phyloP scores from a whole-genome alignment of 2,113 vertebrate genomes.

The Beaufortia kweichowensis region DNA sequence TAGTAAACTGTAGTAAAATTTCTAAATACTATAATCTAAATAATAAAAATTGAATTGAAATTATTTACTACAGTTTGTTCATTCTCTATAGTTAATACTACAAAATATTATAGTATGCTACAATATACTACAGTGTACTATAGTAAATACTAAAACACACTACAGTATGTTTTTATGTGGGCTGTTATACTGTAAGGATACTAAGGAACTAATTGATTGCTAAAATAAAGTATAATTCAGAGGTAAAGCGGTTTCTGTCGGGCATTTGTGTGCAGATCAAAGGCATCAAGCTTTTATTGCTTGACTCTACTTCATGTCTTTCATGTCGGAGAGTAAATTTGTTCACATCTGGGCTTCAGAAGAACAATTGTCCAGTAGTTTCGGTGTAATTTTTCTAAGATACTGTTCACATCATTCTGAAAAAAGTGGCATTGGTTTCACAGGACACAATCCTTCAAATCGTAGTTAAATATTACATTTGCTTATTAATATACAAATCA shows the following conservation, averaged over 20 bases:
- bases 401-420: background rate
- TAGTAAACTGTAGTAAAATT: too few relatives aligned
- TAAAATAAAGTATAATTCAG: slow-evolving; percentile 3
- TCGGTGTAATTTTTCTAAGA: background rate
- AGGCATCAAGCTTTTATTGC: slow-evolving; percentile 18
- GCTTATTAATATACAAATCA: background rate
- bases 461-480: background rate
- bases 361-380: slow-evolving; percentile 7
- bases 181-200: too few relatives aligned
- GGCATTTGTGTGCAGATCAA: slow-evolving; percentile 23
- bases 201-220: background rate
- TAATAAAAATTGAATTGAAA: too few relatives aligned
- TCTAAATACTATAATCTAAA: too few relatives aligned
- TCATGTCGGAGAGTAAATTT: slow-evolving; percentile 8
- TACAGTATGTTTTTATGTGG: too few relatives aligned
- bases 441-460: too few relatives aligned
- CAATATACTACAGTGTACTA: too few relatives aligned
- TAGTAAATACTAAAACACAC: too few relatives aligned
- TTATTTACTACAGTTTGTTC: too few relatives aligned
- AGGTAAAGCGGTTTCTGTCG: slow-evolving; percentile 1
- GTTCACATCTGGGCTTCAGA: background rate
- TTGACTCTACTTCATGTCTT: slow-evolving; percentile 27
- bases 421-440: too few relatives aligned
- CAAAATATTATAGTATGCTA: too few relatives aligned
- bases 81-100: too few relatives aligned